Percentiles rank a stretch among this genome's conserved stretches.
Conservation (phyloP, 2,888 invertebrate species). For the Leucozona laternaria region DNA sequence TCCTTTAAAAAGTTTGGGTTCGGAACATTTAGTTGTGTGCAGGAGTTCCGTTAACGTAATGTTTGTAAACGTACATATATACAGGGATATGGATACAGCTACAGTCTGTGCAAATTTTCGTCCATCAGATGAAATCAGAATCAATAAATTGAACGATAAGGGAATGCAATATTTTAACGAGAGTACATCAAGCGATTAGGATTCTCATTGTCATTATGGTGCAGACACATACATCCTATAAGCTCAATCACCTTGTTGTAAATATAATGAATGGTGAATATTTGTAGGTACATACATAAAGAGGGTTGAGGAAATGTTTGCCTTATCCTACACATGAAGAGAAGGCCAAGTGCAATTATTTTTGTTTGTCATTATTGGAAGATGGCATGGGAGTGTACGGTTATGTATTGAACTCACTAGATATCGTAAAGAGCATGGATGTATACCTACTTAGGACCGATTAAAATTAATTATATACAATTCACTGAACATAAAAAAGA, state of each 20-base stretch:
- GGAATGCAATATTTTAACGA: constrained; percentile 40
- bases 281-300: not conserved
- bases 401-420: not conserved
- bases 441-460: constrained; percentile 45
- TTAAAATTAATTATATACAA: constrained; percentile 50
- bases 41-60: not conserved
- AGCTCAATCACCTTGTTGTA: not conserved
- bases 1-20: not conserved
- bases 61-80: not conserved
- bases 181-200: not conserved
- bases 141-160: constrained; percentile 40
- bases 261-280: not conserved
- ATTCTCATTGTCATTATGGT: not conserved
- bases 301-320: not conserved
- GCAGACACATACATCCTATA: not conserved
- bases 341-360: constrained; percentile 20
- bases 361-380: constrained; percentile 22
- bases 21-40: constrained; percentile 27
- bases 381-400: not conserved
- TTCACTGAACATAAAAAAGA: not conserved
- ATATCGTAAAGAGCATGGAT: constrained; percentile 26
- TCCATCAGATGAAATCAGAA: not conserved
- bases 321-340: not conserved
- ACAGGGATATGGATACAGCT: not conserved
- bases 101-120: not conserved